phyloP scores from a whole-genome alignment of 1,140 invertebrate genomes.

The Drosophila santomea region DNA sequence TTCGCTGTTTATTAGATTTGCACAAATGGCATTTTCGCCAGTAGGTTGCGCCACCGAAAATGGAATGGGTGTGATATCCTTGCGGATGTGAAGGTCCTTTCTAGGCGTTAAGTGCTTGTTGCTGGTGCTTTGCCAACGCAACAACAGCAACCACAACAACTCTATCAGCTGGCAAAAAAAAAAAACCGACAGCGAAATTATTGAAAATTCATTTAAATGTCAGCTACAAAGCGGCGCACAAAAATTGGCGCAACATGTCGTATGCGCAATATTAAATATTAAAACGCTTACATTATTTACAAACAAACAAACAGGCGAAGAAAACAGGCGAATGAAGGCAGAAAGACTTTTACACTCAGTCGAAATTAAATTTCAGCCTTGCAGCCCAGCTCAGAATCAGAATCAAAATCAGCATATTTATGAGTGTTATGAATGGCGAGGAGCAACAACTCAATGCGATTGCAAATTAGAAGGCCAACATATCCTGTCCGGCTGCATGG shows the following conservation, averaged over 20 bases:
- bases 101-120: constrained; percentile 70
- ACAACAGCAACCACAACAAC: constrained; percentile 24
- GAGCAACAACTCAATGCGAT: constrained; percentile 18
- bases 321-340: background rate
- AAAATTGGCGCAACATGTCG: constrained; percentile 72
- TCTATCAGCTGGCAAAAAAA: constrained; percentile 47
- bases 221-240: constrained; percentile 34
- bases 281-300: constrained; percentile 78
- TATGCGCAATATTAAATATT: constrained; percentile 80
- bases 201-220: constrained; percentile 81
- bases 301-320: constrained; percentile 31
- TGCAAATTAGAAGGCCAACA: constrained; percentile 34
- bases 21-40: constrained; percentile 74
- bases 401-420: constrained; percentile 40
- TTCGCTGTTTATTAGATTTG: constrained; percentile 80
- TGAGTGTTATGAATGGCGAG: constrained; percentile 11
- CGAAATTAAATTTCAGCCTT: constrained; percentile 32
- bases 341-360: constrained; percentile 1
- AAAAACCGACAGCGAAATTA: constrained; percentile 53
- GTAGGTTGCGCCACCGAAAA: constrained; percentile 24
- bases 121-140: constrained; percentile 21
- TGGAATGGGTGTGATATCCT: background rate
- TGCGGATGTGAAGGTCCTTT: constrained; percentile 31
- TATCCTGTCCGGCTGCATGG: background rate
- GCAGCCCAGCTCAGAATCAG: background rate